Evolutionary conservation across 2,797 vertebrate species (phyloP).

Genomic region (Periophthalmus magnuspinnatus): DNA sequence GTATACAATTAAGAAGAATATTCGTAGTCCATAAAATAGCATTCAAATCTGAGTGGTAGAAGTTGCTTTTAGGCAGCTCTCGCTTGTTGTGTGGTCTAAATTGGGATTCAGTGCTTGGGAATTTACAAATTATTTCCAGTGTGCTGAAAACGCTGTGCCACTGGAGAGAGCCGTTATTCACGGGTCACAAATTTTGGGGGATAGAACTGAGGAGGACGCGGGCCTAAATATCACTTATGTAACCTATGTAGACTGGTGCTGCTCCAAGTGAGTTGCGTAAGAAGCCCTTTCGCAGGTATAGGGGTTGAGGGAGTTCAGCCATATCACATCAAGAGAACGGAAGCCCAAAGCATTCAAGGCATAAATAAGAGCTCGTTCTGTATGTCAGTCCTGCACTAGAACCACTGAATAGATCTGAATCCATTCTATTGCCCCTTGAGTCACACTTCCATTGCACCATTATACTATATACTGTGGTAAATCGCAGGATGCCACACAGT

Average conservation of each 20-base stretch:
- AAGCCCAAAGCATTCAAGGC: conserved; percentile 43
- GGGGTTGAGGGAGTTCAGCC: conserved; percentile 44
- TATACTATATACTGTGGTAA: conserved; percentile 65
- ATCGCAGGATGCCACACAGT: conserved; percentile 68
- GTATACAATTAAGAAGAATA: too few relatives aligned
- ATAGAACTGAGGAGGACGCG: conserved; percentile 30
- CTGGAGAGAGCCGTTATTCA: conserved; percentile 50
- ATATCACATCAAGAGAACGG: conserved; percentile 47
- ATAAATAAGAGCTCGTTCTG: conserved; percentile 52
- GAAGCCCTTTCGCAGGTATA: conserved; percentile 49
- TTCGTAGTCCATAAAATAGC: background rate
- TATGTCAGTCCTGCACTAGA: conserved; percentile 51
- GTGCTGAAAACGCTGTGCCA: conserved; percentile 52
- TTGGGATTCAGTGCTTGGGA: conserved; percentile 59
- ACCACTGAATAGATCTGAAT: conserved; percentile 63
- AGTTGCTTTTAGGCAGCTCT: conserved; percentile 55
- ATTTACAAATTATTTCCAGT: conserved; percentile 72
- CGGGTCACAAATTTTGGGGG: conserved; percentile 35
- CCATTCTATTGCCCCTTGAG: conserved; percentile 66
- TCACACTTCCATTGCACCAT: conserved; percentile 67
- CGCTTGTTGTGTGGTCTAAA: conserved; percentile 60
- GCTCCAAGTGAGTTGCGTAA: conserved; percentile 51
- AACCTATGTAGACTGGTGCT: conserved; percentile 30
- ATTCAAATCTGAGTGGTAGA: conserved; percentile 24
- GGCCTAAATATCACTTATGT: conserved; percentile 49